These are phyloP conservation scores for Zonotrichia leucophrys DNA, from an alignment of 2,113 vertebrate genomes.

Conservation along the genomic window DNA sequence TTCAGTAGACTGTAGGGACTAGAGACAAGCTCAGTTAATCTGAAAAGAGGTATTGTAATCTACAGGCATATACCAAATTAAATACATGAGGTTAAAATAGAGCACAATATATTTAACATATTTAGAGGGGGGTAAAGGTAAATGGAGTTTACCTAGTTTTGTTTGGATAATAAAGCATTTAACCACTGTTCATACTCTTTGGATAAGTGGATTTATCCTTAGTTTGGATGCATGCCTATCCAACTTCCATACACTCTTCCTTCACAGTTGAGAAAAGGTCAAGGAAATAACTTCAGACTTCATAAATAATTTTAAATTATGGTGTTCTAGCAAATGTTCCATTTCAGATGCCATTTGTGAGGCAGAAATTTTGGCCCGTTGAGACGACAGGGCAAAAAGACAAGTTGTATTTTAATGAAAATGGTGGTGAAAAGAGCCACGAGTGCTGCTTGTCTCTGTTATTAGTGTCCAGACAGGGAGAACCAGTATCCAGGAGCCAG, in stretches of 20 bases:
- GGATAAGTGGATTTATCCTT: neutral
- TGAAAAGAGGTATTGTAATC: neutral
- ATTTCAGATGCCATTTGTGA: neutral
- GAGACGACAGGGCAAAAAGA: neutral
- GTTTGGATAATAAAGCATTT: neutral
- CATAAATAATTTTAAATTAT: neutral
- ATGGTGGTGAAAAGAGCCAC: neutral
- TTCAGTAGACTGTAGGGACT: neutral
- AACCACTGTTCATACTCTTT: neutral
- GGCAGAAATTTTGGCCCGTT: neutral
- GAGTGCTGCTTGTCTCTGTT: neutral
- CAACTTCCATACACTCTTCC: neutral
- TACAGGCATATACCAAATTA: neutral
- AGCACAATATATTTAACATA: neutral
- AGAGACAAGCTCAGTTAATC: neutral
- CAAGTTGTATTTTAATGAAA: neutral
- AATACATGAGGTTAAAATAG: neutral
- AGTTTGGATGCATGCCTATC: neutral
- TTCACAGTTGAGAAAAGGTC: neutral
- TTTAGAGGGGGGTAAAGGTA: neutral
- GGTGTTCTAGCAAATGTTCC: neutral
- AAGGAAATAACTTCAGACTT: neutral
- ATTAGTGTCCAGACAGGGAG: accelerated
- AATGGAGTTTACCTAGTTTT: neutral
- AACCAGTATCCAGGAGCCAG: neutral